Conservation (phyloP, 1,140 invertebrate species). For the Andrena cerasifolii region DNA sequence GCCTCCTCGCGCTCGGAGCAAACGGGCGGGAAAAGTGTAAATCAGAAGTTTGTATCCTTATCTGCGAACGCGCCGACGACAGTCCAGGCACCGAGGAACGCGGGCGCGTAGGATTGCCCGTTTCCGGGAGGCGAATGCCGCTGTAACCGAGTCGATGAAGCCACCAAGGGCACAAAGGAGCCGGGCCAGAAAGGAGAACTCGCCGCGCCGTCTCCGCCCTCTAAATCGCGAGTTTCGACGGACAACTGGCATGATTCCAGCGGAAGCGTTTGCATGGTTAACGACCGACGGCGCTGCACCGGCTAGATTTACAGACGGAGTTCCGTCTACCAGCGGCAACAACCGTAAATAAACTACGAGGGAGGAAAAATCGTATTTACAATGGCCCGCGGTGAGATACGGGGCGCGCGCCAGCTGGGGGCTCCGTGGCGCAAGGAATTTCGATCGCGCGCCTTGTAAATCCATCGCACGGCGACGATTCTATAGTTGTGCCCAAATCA, state of each 20-base stretch:
- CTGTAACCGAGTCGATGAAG: conserved; percentile 30
- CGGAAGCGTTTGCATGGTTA: conserved; percentile 30
- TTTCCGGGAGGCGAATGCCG: conserved; percentile 17
- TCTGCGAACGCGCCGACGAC: not conserved
- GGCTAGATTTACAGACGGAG: conserved; percentile 23
- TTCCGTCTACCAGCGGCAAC: conserved; percentile 17
- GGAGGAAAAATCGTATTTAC: conserved; percentile 18
- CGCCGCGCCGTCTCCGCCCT: not conserved
- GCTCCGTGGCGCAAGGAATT: conserved; percentile 6
- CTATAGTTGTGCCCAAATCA: not conserved
- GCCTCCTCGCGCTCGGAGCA: not conserved
- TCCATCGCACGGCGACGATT: not conserved
- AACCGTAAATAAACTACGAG: conserved; percentile 24
- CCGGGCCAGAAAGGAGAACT: conserved; percentile 31
- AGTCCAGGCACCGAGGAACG: not conserved
- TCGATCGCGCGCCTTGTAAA: not conserved
- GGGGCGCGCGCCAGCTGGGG: too few relatives aligned
- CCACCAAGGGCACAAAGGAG: conserved; percentile 27
- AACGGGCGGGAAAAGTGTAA: not conserved
- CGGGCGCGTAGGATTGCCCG: conserved; percentile 26
- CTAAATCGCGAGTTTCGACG: conserved; percentile 47
- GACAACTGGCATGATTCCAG: conserved; percentile 48
- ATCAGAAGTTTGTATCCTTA: conserved; percentile 23
- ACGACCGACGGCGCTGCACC: conserved; percentile 7
- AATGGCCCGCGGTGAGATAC: conserved; percentile 11